phyloP scores from a whole-genome alignment of 1,140 invertebrate genomes.

The Bombus confusus region DNA sequence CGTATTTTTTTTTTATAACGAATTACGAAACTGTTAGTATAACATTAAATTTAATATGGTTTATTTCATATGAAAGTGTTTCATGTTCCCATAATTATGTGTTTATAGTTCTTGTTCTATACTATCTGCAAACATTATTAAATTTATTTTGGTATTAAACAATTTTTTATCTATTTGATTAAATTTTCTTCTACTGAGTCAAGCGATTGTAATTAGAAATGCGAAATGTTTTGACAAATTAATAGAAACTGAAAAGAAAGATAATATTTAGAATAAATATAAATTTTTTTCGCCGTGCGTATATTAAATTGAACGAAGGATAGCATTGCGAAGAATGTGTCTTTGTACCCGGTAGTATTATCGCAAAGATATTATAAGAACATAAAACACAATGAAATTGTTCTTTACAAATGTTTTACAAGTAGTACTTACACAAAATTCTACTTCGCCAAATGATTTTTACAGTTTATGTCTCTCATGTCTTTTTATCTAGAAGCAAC shows the following conservation, averaged over 20 bases:
- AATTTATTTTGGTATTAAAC: background rate
- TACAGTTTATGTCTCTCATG: background rate
- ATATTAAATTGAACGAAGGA: background rate
- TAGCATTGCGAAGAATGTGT: background rate
- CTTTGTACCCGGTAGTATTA: background rate
- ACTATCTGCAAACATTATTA: background rate
- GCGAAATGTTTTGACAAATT: too few species aligned
- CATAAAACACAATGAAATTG: background rate
- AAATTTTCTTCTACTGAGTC: too few species aligned
- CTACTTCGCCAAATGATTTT: background rate
- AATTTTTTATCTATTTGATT: background rate
- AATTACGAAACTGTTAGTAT: background rate
- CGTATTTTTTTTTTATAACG: background rate
- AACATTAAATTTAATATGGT: background rate
- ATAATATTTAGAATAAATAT: too few species aligned
- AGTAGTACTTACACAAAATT: background rate
- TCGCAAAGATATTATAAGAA: background rate
- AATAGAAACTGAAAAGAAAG: too few species aligned
- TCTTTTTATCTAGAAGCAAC: background rate
- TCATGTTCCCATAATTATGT: conserved; percentile 9
- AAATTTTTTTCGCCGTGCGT: too few species aligned
- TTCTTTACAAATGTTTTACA: background rate
- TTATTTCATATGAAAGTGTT: background rate
- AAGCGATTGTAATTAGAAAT: too few species aligned
- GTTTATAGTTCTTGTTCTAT: background rate